Percentiles rank a stretch among this genome's conserved stretches.
Evolutionary conservation across 2,113 vertebrate species (phyloP).

Genomic region (Scolopax mira): DNA sequence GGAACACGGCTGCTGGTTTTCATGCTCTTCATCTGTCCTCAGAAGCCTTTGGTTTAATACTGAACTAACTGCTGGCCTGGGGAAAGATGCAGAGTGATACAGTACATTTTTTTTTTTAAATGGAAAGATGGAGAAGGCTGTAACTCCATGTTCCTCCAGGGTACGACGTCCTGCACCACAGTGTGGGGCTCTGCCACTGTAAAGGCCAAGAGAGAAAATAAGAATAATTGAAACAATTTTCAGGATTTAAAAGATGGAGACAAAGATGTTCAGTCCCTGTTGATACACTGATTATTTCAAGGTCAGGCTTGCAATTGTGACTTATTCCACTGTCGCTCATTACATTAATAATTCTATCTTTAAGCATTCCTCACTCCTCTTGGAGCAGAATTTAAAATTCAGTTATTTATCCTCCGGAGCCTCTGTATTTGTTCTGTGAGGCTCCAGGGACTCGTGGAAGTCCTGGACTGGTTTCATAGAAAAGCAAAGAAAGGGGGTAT

Average conservation of each 20-base stretch:
- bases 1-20: not conserved
- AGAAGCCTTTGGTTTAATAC: not conserved
- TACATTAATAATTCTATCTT: accelerated
- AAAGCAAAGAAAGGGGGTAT: not conserved
- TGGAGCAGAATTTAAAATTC: not conserved
- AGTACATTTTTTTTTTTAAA: not conserved
- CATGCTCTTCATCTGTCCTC: not conserved
- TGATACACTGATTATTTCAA: not conserved
- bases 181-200: not conserved
- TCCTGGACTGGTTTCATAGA: not conserved
- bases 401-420: not conserved
- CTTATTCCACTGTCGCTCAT: not conserved
- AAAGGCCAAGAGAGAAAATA: not conserved
- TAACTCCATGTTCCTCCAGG: not conserved
- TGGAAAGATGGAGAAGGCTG: not conserved
- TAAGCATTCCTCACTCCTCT: not conserved
- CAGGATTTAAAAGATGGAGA: not conserved
- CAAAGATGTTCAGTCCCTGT: not conserved
- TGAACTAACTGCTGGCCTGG: not conserved
- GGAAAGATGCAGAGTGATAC: not conserved
- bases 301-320: not conserved
- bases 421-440: not conserved
- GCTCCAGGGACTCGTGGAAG: accelerated
- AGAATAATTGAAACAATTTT: not conserved
- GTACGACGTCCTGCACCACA: not conserved